Percentiles rank a stretch among this genome's conserved stretches.
Evolutionary conservation across 2,888 invertebrate genomes (phyloP).

Genomic region (Argyra leucocephala): DNA sequence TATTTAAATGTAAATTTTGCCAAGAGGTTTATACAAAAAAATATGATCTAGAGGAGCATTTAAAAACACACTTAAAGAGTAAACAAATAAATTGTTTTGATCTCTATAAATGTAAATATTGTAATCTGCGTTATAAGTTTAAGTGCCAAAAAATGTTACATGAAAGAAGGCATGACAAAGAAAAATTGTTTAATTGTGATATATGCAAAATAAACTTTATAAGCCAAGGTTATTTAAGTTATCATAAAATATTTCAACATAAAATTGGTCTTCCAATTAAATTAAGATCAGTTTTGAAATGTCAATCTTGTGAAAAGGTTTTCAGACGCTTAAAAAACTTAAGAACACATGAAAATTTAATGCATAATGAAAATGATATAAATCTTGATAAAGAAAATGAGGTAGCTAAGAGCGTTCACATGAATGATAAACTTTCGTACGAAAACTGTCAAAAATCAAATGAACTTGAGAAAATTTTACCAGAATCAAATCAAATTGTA

Average conservation of each 20-base stretch:
- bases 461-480: no score
- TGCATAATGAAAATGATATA: no score
- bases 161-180: not conserved
- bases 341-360: no score
- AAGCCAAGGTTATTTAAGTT: not conserved
- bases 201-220: not conserved
- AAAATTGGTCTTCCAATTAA: not conserved
- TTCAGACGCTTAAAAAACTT: no score
- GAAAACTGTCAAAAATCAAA: no score
- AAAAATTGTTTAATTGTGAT: not conserved
- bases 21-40: not conserved
- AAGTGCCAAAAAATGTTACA: not conserved
- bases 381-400: no score
- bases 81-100: not conserved
- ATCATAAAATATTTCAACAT: not conserved
- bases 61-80: slow-evolving; percentile 7
- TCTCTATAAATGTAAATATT: not conserved
- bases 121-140: not conserved
- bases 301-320: no score
- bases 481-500: no score
- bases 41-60: not conserved
- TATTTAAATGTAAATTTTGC: slow-evolving; percentile 12
- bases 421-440: no score
- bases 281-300: no score
- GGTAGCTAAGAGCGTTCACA: no score